phyloP scores from a whole-genome alignment of 30 jellyfish, hydroid and myxozoan species.

The Turritopsis rubra region DNA sequence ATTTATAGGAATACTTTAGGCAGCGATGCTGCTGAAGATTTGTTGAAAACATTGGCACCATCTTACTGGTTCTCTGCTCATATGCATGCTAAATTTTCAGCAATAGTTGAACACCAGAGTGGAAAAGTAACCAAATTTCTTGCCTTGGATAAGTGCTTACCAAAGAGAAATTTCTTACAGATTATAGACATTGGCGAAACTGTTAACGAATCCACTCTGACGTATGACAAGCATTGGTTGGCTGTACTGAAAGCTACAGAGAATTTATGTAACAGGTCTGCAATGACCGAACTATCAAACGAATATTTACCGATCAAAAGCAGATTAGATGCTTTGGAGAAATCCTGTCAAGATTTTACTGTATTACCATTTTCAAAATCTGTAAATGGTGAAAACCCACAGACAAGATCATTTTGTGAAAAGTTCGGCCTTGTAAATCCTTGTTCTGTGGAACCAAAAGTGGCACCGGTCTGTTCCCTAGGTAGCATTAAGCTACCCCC shows the following conservation, averaged over 20 bases:
- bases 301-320: constrained; percentile 10
- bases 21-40: constrained; percentile 76
- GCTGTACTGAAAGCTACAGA: constrained; percentile 30
- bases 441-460: background rate
- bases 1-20: constrained; percentile 65
- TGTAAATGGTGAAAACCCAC: constrained; percentile 17
- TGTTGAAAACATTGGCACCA: constrained; percentile 62
- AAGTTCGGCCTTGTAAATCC: constrained; percentile 28
- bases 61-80: constrained; percentile 92
- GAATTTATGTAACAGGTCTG: background rate
- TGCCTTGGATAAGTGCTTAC: constrained; percentile 91
- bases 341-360: background rate
- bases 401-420: constrained; percentile 31
- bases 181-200: constrained; percentile 51
- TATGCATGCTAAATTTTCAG: constrained; percentile 88
- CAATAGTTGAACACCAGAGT: constrained; percentile 57
- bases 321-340: background rate
- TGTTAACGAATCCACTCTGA: constrained; percentile 17
- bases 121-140: constrained; percentile 56
- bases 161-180: constrained; percentile 72
- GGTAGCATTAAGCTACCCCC: constrained; percentile 16
- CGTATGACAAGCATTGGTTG: constrained; percentile 79
- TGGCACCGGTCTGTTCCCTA: background rate
- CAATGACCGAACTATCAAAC: constrained; percentile 14
- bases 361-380: constrained; percentile 23